Conservation (phyloP, 2,888 invertebrate genomes). For the Muscina levida region DNA sequence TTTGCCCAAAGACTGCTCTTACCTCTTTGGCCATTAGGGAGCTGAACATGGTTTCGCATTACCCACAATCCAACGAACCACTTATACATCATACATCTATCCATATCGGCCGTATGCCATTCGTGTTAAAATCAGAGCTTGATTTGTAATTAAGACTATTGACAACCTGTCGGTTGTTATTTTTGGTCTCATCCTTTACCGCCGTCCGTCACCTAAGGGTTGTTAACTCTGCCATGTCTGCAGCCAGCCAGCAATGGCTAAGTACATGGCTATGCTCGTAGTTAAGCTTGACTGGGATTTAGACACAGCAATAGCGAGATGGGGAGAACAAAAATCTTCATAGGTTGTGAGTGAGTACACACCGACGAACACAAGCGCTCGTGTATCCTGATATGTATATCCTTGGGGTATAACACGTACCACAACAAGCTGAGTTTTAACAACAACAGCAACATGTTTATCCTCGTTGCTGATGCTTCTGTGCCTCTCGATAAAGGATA, state of each 20-base stretch:
- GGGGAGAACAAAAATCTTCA: conserved; percentile 20
- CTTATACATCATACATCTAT: background rate
- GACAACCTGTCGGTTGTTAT: conserved; percentile 62
- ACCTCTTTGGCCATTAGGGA: background rate
- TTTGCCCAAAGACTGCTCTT: conserved; percentile 2
- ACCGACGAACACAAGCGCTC: conserved; percentile 28
- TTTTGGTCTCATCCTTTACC: conserved; percentile 18
- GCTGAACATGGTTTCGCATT: conserved; percentile 4
- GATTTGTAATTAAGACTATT: conserved; percentile 63
- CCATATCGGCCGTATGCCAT: conserved; percentile 2
- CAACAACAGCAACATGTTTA: conserved; percentile 40
- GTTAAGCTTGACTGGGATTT: background rate
- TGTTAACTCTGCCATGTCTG: conserved; percentile 23
- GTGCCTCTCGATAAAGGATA: conserved; percentile 32
- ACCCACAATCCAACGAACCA: background rate
- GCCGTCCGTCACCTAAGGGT: conserved; percentile 40
- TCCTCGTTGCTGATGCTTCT: conserved; percentile 28
- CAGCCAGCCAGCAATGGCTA: background rate
- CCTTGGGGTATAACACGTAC: conserved; percentile 56
- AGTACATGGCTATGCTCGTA: too few species aligned
- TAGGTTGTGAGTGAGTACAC: conserved; percentile 13
- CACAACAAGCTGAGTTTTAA: conserved; percentile 20
- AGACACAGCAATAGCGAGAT: conserved; percentile 14
- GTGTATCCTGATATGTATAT: conserved; percentile 46
- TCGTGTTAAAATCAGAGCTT: conserved; percentile 53